phyloP scores from a whole-genome alignment of 2,797 vertebrate species.

The Hafferia zeledoni region DNA sequence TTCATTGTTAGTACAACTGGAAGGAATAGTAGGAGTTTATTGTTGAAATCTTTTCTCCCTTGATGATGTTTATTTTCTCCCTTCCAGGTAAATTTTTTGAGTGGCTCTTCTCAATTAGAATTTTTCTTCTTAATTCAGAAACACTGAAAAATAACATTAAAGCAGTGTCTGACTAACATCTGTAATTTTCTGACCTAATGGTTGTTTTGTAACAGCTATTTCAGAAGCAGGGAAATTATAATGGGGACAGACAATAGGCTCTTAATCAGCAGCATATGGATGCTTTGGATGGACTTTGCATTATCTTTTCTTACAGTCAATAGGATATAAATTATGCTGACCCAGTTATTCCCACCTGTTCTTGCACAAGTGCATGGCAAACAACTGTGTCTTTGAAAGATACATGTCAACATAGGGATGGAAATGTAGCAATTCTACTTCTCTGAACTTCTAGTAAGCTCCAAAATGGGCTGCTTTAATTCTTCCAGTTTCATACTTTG shows the following conservation, averaged over 20 bases:
- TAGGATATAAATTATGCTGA: background rate
- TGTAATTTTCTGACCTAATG: background rate
- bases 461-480: background rate
- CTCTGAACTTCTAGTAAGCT: background rate
- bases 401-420: accelerated
- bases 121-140: background rate
- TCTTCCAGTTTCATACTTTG: background rate
- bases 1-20: background rate
- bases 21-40: background rate
- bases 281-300: background rate
- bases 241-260: background rate
- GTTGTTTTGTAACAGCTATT: background rate
- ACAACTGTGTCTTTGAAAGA: background rate
- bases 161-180: background rate
- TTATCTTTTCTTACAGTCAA: background rate
- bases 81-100: background rate
- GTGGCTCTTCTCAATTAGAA: background rate
- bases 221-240: background rate
- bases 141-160: background rate
- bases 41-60: background rate
- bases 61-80: background rate
- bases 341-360: background rate
- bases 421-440: background rate
- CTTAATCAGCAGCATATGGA: background rate
- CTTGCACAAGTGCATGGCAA: background rate